Percentiles rank a stretch among this genome's conserved stretches.
Evolutionary conservation across 1,140 invertebrate genomes (phyloP).

Genomic region (Bombus polaris): DNA sequence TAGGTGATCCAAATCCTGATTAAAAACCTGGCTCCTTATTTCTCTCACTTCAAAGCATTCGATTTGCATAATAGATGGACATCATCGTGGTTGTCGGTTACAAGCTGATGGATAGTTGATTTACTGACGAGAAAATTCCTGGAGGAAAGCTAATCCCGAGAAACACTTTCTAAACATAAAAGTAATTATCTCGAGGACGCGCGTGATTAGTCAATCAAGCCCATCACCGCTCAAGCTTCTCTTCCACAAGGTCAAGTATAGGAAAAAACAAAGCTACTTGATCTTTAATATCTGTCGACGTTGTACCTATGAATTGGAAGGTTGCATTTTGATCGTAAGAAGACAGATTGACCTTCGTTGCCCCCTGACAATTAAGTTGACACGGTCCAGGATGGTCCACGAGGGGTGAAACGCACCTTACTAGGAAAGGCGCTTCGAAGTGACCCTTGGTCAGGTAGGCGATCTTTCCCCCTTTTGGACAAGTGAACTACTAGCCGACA

Average conservation of each 20-base stretch:
- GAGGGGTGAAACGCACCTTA: conserved; percentile 66
- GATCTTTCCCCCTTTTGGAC: conserved; percentile 66
- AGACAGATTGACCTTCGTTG: conserved; percentile 36
- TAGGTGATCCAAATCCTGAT: background rate
- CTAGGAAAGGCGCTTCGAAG: conserved; percentile 52
- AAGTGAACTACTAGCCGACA: conserved; percentile 78
- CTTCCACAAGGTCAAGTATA: background rate
- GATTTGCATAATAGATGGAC: background rate
- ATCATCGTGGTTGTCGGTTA: background rate
- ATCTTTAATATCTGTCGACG: background rate
- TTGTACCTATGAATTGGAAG: background rate
- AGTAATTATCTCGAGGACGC: background rate
- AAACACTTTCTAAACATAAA: background rate
- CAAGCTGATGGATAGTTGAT: conserved; percentile 4
- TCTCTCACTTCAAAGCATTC: too few species aligned
- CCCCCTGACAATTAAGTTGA: conserved; percentile 38
- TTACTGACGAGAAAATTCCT: conserved; percentile 4
- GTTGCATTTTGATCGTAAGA: background rate
- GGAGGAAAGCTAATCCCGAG: conserved; percentile 1
- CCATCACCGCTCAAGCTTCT: background rate
- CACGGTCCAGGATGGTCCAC: conserved; percentile 44
- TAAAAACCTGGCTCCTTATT: too few species aligned
- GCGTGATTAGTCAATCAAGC: background rate
- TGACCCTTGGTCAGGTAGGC: conserved; percentile 81
- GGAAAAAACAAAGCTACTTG: conserved; percentile 6